Evolutionary conservation across 2,113 vertebrate genomes (phyloP).

Genomic region (Siphamia tubifer): DNA sequence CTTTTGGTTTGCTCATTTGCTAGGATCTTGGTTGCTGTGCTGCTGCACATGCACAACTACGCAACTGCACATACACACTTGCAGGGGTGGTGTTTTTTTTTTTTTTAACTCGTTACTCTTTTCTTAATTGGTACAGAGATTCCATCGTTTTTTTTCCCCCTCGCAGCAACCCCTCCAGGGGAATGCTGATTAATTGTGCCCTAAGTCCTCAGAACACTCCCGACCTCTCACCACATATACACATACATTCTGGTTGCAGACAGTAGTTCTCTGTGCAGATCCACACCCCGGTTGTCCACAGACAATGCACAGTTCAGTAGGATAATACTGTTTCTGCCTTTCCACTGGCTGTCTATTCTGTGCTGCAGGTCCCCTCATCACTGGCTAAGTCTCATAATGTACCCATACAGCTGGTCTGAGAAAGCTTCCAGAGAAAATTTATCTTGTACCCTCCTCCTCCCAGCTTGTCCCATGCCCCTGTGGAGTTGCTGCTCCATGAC

Average conservation of each 20-base stretch:
- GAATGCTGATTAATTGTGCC: conserved; percentile 73
- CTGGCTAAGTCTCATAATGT: conserved; percentile 82
- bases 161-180: conserved; percentile 69
- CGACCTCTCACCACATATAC: conserved; percentile 23
- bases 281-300: not conserved
- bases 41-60: conserved; percentile 13
- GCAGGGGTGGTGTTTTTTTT: conserved; percentile 62
- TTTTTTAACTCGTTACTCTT: conserved; percentile 75
- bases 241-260: not conserved
- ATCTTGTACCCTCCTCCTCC: conserved; percentile 85
- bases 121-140: conserved; percentile 74
- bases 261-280: not conserved
- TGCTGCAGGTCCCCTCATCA: conserved; percentile 57
- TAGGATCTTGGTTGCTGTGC: conserved; percentile 30
- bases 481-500: conserved; percentile 84
- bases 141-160: conserved; percentile 52
- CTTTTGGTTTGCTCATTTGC: conserved; percentile 50
- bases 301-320: conserved; percentile 19
- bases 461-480: conserved; percentile 88
- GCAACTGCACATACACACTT: conserved; percentile 17
- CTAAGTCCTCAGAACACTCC: conserved; percentile 40
- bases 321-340: not conserved
- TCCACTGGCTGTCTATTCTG: not conserved
- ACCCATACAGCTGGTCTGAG: conserved; percentile 86
- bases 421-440: conserved; percentile 93